These are phyloP conservation scores for Puma concolor DNA, from an alignment of 2,113 vertebrate species.

Conservation along the genomic window DNA sequence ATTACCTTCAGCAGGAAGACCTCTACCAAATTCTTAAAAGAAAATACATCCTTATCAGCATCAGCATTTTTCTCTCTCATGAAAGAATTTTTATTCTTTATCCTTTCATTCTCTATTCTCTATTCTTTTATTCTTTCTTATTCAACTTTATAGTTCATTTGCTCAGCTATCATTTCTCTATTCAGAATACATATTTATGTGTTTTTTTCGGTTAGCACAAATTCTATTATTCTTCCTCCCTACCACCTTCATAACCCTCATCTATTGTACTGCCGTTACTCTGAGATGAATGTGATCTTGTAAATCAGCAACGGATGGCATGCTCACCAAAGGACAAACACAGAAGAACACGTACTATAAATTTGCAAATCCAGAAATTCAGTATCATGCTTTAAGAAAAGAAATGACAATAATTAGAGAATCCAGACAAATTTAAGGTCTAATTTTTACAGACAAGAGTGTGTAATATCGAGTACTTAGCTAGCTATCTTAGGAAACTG, in stretches of 20 bases:
- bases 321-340: background rate
- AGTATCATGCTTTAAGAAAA: background rate
- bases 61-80: background rate
- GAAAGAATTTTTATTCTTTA: background rate
- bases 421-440: background rate
- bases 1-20: slow-evolving; percentile 27
- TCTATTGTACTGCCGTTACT: background rate
- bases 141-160: slow-evolving; percentile 21
- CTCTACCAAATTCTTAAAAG: slow-evolving; percentile 37
- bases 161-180: background rate
- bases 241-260: background rate
- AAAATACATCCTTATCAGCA: slow-evolving; percentile 12
- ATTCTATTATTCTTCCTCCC: background rate
- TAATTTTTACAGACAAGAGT: background rate
- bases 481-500: background rate
- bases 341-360: background rate
- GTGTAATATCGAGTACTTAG: background rate
- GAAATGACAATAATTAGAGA: background rate
- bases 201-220: background rate
- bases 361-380: background rate
- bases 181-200: background rate
- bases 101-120: too few species aligned
- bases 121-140: too few species aligned
- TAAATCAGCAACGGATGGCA: background rate
- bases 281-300: background rate